Evolutionary conservation across 2,797 vertebrate genomes (phyloP).

Genomic region (Zalophus californianus): DNA sequence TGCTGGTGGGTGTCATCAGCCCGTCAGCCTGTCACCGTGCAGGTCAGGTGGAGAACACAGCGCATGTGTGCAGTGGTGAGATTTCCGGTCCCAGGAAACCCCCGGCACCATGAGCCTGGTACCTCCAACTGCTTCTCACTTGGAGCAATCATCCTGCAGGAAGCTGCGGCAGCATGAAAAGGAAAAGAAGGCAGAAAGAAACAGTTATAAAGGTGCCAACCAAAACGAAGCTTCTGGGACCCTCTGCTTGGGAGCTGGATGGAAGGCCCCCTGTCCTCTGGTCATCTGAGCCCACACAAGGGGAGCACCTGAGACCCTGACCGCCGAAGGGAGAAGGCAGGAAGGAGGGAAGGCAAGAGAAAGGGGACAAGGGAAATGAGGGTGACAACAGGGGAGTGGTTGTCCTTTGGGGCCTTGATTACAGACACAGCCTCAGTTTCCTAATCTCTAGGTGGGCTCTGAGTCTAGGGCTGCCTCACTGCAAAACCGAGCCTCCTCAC

Average conservation of each 20-base stretch:
- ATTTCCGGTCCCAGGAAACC: background rate
- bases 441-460: background rate
- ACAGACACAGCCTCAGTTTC: background rate
- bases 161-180: background rate
- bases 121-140: background rate
- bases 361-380: background rate
- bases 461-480: background rate
- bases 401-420: too few species aligned
- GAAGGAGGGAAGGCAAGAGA: background rate
- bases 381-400: background rate
- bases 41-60: background rate
- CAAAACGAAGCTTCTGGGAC: background rate
- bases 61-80: background rate
- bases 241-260: background rate
- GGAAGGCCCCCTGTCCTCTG: too few species aligned
- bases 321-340: background rate
- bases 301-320: background rate
- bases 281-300: rapidly evolving
- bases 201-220: background rate
- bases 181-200: background rate
- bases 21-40: rapidly evolving
- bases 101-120: background rate
- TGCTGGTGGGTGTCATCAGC: rapidly evolving
- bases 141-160: background rate
- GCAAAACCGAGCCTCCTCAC: background rate